These are phyloP conservation scores for Anarsia innoxiella DNA, from an alignment of 2,888 invertebrate species.

Conservation along the genomic window DNA sequence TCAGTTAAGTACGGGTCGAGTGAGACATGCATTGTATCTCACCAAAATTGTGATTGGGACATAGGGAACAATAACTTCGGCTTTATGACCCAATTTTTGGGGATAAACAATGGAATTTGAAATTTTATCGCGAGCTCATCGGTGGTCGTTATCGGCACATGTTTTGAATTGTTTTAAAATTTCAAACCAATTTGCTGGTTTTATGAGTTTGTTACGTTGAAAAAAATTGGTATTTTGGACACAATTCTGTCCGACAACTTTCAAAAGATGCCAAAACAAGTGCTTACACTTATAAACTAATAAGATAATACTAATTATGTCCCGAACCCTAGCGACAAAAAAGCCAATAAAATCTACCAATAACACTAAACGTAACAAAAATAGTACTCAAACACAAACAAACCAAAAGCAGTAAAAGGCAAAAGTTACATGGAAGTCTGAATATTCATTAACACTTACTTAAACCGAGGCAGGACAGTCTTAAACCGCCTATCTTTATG, in stretches of 20 bases:
- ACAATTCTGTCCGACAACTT: no score
- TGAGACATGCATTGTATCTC: conserved; percentile 60
- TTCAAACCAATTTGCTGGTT: conserved; percentile 6
- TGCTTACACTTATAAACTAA: no score
- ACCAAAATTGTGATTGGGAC: conserved; percentile 63
- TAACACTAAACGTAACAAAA: no score
- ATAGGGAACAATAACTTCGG: conserved; percentile 61
- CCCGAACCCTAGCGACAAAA: no score
- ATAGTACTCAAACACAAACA: conserved; percentile 4
- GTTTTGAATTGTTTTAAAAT: conserved; percentile 19
- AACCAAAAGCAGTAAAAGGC: conserved; percentile 12
- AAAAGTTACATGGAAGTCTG: conserved; percentile 14
- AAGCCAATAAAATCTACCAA: no score
- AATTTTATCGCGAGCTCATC: conserved; percentile 45
- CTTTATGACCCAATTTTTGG: conserved; percentile 66
- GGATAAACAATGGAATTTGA: conserved; percentile 63
- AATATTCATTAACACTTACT: conserved; percentile 50
- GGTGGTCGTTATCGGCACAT: conserved; percentile 31
- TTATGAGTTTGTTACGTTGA: no score
- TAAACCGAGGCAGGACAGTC: conserved; percentile 27
- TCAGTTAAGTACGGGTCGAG: no score
- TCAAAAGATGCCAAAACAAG: no score
- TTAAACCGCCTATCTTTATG: conserved; percentile 39
- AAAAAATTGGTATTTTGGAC: no score
- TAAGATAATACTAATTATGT: no score